Percentiles rank a stretch among this genome's conserved stretches.
phyloP scores from a whole-genome alignment of 2,888 invertebrate genomes.

The Epicampocera succincta region DNA sequence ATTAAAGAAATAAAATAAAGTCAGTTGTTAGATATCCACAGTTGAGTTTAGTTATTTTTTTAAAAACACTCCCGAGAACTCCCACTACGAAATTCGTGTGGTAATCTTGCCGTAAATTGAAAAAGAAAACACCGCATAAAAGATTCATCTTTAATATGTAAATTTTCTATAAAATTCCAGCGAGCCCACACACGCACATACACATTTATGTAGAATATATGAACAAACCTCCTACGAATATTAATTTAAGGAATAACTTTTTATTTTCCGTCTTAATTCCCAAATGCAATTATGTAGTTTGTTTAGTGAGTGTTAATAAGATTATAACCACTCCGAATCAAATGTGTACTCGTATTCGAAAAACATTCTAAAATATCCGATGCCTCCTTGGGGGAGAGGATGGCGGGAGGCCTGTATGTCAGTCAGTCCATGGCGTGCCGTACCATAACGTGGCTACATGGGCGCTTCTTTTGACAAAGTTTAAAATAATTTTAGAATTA shows the following conservation, averaged over 20 bases:
- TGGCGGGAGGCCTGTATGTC: not conserved
- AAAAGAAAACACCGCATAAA: not conserved
- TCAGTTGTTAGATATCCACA: no score
- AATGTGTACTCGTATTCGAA: not conserved
- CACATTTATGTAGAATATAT: not conserved
- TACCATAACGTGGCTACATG: not conserved
- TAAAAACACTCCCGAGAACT: no score
- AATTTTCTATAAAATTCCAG: constrained; percentile 24
- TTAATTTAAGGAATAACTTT: constrained; percentile 12
- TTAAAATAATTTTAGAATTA: constrained; percentile 62
- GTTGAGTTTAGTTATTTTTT: no score
- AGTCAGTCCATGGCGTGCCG: no score
- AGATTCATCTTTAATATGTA: constrained; percentile 32
- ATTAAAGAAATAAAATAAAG: no score
- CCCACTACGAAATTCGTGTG: no score
- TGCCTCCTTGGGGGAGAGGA: not conserved
- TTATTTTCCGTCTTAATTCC: constrained; percentile 44
- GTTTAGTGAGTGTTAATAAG: constrained; percentile 68
- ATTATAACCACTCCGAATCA: constrained; percentile 42
- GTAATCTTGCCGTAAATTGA: constrained; percentile 2
- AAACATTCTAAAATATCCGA: not conserved
- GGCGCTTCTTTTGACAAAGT: constrained; percentile 27
- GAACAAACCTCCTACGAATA: not conserved
- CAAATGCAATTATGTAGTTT: constrained; percentile 68
- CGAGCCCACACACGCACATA: no score